Evolutionary conservation across 2,888 invertebrate genomes (phyloP), one percentile per base, ranked within the genome.

Genomic region (Limnephilus rhombicus): DNA sequence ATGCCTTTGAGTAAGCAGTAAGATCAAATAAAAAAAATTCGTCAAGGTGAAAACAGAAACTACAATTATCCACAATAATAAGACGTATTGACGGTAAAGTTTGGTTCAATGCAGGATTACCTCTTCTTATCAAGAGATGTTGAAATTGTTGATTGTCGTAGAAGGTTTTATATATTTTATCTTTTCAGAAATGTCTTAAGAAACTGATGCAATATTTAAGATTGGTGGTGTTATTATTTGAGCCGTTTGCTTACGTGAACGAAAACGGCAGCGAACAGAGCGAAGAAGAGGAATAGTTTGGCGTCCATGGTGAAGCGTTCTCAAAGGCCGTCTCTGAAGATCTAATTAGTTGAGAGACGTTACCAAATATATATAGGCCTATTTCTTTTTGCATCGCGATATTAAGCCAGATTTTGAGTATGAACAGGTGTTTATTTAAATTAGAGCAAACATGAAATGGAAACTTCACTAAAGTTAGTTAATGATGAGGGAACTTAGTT

Each of bases 341-440:
- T 83, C 37, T 83, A 37, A 34, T 83, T 41, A 85, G 0, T 29
- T 24, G 45, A 86, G 45, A 80, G 31, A 24, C 11, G 13, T 80
- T 37, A 2, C n/a, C 41, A 37, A 87, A 29, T 87, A 80, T 88
- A 80, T 89, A 89, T 89, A 89, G 80, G 5, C 11, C 24, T 24
- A 37, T 89, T 13, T 41, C 49, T 80, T 18, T 68, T 88, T 89
- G 45, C 31, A n/a, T 49, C 24, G 88, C 53, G 1, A 87, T 53
- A 87, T 86, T 80, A 15, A 31, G 24, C 68, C 0, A 68, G 7
- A 18, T 18, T 88, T 15, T 24, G 68, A 31, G 88, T 80, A 13
- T 89, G n/a, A 80, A 89, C 88, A 89, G 88, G 80, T 89, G 88
- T 89, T 89, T 24, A 89, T 89, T 89, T 24, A 89, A 89, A 89